Evolutionary conservation across 2,113 vertebrate species (phyloP).

Genomic region (Ophthalmolycus amberensis): DNA sequence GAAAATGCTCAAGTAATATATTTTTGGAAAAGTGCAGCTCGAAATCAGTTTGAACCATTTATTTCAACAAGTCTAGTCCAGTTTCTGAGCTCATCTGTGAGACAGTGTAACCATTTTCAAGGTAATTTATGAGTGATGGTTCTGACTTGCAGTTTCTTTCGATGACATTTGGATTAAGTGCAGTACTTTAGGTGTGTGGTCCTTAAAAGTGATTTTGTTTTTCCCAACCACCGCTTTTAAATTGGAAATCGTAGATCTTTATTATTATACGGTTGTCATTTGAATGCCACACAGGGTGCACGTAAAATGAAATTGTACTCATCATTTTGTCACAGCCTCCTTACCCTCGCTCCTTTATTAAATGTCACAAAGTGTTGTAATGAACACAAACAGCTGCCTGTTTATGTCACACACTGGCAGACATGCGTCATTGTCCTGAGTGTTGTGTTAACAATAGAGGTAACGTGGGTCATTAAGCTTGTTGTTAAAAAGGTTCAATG

Average conservation of each 20-base stretch:
- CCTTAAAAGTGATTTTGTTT: background rate
- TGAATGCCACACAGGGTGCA: background rate
- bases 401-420: conserved; percentile 3
- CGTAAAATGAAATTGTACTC: background rate
- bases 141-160: background rate
- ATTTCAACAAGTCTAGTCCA: background rate
- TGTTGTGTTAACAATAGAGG: conserved; percentile 20
- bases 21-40: background rate
- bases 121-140: background rate
- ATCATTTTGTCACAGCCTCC: background rate
- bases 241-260: background rate
- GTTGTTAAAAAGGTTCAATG: conserved; percentile 1
- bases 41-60: background rate
- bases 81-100: background rate
- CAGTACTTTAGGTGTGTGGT: background rate
- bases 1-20: no score
- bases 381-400: background rate
- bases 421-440: background rate
- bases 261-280: background rate
- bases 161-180: background rate
- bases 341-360: background rate
- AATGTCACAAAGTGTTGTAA: background rate
- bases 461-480: conserved; percentile 20
- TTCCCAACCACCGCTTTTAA: background rate
- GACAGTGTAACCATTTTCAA: background rate